A percentile compares a stretch with the other conserved stretches of the same genome.
These are phyloP conservation scores for Exephanes ischioxanthus DNA, from an alignment of 2,888 invertebrate genomes.

Conservation along the genomic window DNA sequence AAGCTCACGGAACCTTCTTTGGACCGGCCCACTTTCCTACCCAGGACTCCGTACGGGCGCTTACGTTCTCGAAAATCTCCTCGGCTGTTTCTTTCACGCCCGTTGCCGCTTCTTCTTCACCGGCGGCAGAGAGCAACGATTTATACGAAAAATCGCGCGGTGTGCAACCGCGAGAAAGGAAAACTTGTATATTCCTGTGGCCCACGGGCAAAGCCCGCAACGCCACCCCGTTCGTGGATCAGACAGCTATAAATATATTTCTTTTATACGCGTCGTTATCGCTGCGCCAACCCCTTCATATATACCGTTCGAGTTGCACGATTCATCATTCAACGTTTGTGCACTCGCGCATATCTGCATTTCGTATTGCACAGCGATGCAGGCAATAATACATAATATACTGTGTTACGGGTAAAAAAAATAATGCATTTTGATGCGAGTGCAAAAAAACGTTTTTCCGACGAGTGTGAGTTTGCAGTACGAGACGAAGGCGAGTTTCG, in stretches of 20 bases:
- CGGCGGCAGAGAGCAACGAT: constrained; percentile 51
- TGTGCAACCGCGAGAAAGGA: constrained; percentile 58
- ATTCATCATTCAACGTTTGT: constrained; percentile 65
- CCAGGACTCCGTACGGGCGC: constrained; percentile 24
- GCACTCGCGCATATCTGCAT: constrained; percentile 18
- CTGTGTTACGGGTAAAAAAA: no score
- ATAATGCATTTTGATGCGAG: no score
- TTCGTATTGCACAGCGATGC: neutral
- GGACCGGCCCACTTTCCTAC: constrained; percentile 26
- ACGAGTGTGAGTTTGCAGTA: no score
- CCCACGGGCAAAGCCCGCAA: constrained; percentile 42
- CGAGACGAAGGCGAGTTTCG: no score
- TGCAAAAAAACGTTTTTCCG: no score
- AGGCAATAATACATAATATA: no score
- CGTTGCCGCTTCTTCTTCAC: constrained; percentile 16
- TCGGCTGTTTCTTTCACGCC: constrained; percentile 56
- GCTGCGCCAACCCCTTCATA: constrained; percentile 53
- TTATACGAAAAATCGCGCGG: constrained; percentile 68
- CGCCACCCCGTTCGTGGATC: constrained; percentile 55
- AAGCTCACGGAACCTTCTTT: constrained; percentile 48
- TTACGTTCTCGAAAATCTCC: constrained; percentile 47
- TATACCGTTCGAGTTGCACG: constrained; percentile 45
- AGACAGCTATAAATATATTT: constrained; percentile 71
- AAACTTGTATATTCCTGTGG: constrained; percentile 58
- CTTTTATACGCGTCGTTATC: constrained; percentile 69